Conservation (phyloP, 2,888 invertebrate genomes). For the Stenotaenia linearis region DNA sequence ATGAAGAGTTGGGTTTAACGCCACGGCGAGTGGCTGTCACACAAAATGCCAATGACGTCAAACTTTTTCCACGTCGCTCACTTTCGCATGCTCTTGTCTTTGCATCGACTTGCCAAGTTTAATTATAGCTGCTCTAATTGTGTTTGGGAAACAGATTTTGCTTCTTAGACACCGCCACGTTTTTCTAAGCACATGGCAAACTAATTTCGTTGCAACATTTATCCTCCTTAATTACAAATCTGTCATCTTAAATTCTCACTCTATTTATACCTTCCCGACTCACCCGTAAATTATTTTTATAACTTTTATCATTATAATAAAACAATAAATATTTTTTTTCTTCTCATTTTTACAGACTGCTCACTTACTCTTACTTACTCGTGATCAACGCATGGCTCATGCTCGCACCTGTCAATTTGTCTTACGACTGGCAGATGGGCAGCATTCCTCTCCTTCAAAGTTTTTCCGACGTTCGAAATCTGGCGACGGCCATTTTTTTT, state of each 20-base stretch:
- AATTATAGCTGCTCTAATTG: constrained; percentile 19
- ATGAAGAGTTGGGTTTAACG: constrained; percentile 17
- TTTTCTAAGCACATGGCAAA: constrained; percentile 19
- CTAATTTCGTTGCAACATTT: constrained; percentile 19
- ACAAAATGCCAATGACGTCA: background rate
- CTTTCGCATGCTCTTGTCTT: background rate
- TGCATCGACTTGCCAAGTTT: constrained; percentile 6
- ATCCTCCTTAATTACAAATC: constrained; percentile 19
- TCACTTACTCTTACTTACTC: constrained; percentile 75
- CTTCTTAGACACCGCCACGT: constrained; percentile 19
- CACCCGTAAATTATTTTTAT: background rate
- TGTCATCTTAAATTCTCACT: constrained; percentile 19
- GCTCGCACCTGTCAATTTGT: constrained; percentile 68
- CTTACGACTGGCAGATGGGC: constrained; percentile 88
- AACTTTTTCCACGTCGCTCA: constrained; percentile 1
- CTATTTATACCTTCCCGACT: background rate
- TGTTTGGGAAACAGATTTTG: constrained; percentile 15
- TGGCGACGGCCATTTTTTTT: constrained; percentile 32
- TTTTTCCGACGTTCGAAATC: constrained; percentile 64
- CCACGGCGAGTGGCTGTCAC: background rate
- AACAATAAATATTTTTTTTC: background rate
- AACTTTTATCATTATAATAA: background rate
- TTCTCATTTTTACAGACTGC: constrained; percentile 54
- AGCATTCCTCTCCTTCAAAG: constrained; percentile 72
- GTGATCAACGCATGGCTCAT: constrained; percentile 78